Percentiles rank a stretch among this genome's conserved stretches.
These are phyloP conservation scores for Diplazon laetatorius DNA, from an alignment of 2,888 invertebrate species.

Conservation along the genomic window DNA sequence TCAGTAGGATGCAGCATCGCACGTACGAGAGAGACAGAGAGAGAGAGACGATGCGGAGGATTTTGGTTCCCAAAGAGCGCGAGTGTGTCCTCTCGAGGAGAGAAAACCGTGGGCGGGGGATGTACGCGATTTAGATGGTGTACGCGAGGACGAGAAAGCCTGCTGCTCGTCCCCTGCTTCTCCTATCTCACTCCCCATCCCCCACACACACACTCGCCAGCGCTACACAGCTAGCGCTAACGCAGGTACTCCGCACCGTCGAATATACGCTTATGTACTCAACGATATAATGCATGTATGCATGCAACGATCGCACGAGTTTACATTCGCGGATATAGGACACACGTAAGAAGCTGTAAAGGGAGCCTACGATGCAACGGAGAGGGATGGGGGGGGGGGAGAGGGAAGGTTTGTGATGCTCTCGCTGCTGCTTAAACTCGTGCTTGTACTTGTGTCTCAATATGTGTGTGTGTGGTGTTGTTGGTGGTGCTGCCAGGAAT, in stretches of 20 bases:
- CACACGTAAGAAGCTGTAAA: constrained; percentile 43
- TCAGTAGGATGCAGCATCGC: constrained; percentile 24
- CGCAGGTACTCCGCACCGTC: constrained; percentile 51
- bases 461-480: constrained; percentile 40
- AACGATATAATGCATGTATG: constrained; percentile 65
- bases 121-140: constrained; percentile 10
- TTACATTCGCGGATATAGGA: constrained; percentile 60
- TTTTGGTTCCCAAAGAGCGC: constrained; percentile 43
- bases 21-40: too few species aligned
- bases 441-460: constrained; percentile 42
- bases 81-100: constrained; percentile 36
- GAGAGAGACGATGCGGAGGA: not conserved
- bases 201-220: too few species aligned
- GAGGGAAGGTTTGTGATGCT: constrained; percentile 42
- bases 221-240: constrained; percentile 30
- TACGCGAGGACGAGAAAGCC: constrained; percentile 28
- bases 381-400: too few species aligned
- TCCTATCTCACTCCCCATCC: too few species aligned
- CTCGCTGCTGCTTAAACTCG: constrained; percentile 41
- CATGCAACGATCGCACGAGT: constrained; percentile 63
- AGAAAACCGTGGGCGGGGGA: constrained; percentile 25
- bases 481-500: constrained; percentile 49
- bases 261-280: constrained; percentile 60
- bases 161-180: too few species aligned
- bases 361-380: constrained; percentile 59